Evolutionary conservation across 1,140 invertebrate genomes (phyloP).

Genomic region (Portunus trituberculatus): DNA sequence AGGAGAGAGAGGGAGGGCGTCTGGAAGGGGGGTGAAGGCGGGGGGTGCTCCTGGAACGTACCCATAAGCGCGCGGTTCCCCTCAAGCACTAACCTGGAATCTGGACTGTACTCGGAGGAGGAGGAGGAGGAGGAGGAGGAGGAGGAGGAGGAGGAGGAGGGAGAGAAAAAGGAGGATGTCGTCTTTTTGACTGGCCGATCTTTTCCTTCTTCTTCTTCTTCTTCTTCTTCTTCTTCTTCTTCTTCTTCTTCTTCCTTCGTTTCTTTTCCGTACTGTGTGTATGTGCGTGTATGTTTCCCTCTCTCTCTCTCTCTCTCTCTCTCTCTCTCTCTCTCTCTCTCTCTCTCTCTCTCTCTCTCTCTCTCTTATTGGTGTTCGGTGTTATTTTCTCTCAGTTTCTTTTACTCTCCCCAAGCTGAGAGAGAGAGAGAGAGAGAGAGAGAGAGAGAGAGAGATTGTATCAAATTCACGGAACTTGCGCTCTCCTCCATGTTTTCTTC

Average conservation of each 20-base stretch:
- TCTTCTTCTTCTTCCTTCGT: neutral
- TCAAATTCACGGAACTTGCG: slow-evolving; percentile 28
- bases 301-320: neutral
- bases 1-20: neutral
- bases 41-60: too few species aligned
- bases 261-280: slow-evolving; percentile 4
- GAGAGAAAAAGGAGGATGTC: slow-evolving; percentile 25
- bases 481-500: neutral
- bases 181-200: slow-evolving; percentile 55
- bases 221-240: slow-evolving; percentile 49
- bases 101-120: neutral
- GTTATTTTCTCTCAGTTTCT: neutral
- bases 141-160: neutral
- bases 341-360: neutral
- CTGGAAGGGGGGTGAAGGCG: neutral
- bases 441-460: slow-evolving; percentile 53
- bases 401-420: neutral
- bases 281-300: too few species aligned
- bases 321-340: neutral
- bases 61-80: too few species aligned
- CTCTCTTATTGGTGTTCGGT: neutral
- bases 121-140: neutral
- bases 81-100: too few species aligned
- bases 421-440: slow-evolving; percentile 51
- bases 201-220: neutral